These are phyloP conservation scores for Torymus auratus DNA, from an alignment of 2,888 invertebrate species.

Conservation along the genomic window DNA sequence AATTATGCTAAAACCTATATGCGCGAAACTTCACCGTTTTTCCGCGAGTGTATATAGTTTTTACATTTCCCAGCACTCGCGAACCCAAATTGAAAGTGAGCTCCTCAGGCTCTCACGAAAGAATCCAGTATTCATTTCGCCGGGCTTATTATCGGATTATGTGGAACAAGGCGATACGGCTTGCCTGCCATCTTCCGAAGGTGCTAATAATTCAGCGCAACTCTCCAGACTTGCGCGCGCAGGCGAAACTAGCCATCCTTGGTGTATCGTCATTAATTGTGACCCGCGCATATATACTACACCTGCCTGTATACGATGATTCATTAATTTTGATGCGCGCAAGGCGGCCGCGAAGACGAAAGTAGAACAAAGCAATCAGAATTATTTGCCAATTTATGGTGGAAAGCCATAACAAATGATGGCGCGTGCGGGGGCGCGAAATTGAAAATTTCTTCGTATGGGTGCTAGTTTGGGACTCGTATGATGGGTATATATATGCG, in stretches of 20 bases:
- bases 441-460: constrained; percentile 4
- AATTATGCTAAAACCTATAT: too few species aligned
- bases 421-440: neutral
- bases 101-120: neutral
- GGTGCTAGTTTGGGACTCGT: neutral
- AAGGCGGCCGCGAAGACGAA: neutral
- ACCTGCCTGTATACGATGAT: constrained; percentile 22
- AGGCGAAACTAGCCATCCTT: constrained; percentile 1
- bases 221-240: constrained; percentile 11
- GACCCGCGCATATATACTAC: neutral
- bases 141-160: constrained; percentile 30
- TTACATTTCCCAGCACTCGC: neutral
- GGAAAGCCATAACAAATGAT: neutral
- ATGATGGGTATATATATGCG: too few species aligned
- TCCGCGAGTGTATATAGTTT: too few species aligned
- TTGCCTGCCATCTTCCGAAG: neutral
- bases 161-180: neutral
- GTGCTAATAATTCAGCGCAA: constrained; percentile 13
- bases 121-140: constrained; percentile 27
- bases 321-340: constrained; percentile 57
- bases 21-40: too few species aligned
- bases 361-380: constrained; percentile 44
- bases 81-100: too few species aligned
- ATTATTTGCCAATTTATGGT: constrained; percentile 35
- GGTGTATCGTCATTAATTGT: constrained; percentile 33